Percentiles rank a stretch among this genome's conserved stretches.
Evolutionary conservation across 1,140 invertebrate genomes (phyloP).

Genomic region (Drosophila biarmipes): DNA sequence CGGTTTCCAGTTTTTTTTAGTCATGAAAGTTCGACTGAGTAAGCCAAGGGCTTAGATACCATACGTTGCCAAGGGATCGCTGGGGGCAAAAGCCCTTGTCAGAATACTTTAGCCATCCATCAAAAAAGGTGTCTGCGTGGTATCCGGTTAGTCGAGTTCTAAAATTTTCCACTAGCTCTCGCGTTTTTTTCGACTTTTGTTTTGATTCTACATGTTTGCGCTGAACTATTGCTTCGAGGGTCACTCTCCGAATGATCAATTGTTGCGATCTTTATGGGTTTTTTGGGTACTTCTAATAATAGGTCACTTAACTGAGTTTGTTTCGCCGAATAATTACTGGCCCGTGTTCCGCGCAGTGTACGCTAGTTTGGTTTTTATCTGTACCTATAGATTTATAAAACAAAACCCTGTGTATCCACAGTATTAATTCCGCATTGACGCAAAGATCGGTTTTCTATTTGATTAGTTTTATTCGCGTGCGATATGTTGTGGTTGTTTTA

Average conservation of each 20-base stretch:
- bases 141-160: slow-evolving; percentile 9
- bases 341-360: slow-evolving; percentile 47
- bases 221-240: slow-evolving; percentile 15
- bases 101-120: slow-evolving; percentile 8
- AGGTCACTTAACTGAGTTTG: slow-evolving; percentile 33
- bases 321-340: not conserved
- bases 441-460: slow-evolving; percentile 19
- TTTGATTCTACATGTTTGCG: slow-evolving; percentile 58
- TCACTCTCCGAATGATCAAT: slow-evolving; percentile 12
- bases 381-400: not conserved
- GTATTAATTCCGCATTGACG: slow-evolving; percentile 7
- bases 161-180: slow-evolving; percentile 4
- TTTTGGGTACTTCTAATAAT: slow-evolving; percentile 28
- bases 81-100: not conserved
- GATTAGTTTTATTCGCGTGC: slow-evolving; percentile 13
- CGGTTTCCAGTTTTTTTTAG: too few species aligned
- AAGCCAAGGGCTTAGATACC: not conserved
- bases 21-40: not conserved
- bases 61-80: not conserved
- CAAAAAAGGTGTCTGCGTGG: slow-evolving; percentile 9
- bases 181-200: slow-evolving; percentile 54
- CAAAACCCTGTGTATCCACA: not conserved
- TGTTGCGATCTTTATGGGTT: slow-evolving; percentile 15
- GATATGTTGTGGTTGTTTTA: slow-evolving; percentile 15
- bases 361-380: slow-evolving; percentile 13